Conservation (phyloP, 1,140 invertebrate genomes). For the Drosophila suzukii region DNA sequence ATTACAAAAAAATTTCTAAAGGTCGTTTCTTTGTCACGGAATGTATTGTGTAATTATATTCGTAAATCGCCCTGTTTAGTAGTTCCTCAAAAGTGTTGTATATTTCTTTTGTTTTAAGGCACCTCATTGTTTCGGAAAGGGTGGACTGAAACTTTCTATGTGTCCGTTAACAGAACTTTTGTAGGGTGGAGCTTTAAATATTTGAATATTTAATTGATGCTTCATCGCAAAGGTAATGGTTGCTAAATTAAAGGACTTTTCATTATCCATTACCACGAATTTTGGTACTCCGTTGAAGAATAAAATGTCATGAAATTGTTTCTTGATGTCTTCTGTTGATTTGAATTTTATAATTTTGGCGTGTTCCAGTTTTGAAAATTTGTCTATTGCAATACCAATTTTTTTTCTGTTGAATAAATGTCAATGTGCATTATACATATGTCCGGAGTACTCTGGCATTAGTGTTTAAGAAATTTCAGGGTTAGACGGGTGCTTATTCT, state of each 20-base stretch:
- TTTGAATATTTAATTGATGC: constrained; percentile 34
- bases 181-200: constrained; percentile 18
- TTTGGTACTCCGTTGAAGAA: constrained; percentile 10
- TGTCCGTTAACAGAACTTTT: constrained; percentile 26
- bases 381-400: constrained; percentile 6
- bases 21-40: constrained; percentile 37
- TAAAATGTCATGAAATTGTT: constrained; percentile 17
- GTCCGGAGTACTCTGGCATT: constrained; percentile 3
- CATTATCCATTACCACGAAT: too few relatives aligned
- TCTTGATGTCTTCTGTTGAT: constrained; percentile 21
- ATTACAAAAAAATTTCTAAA: constrained; percentile 23
- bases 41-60: constrained; percentile 45
- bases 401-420: constrained; percentile 11
- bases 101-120: constrained; percentile 12
- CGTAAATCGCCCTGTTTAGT: constrained; percentile 22
- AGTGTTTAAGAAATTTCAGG: constrained; percentile 6
- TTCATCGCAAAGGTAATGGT: too few relatives aligned
- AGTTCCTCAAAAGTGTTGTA: constrained; percentile 29
- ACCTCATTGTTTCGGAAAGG: constrained; percentile 34
- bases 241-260: too few relatives aligned
- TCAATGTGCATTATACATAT: constrained; percentile 4
- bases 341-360: constrained; percentile 9
- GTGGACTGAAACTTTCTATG: constrained; percentile 52
- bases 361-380: not conserved
- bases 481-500: constrained; percentile 14